These are phyloP conservation scores for Sebastolobus altivelis DNA, from an alignment of 2,797 vertebrate species.

Conservation along the genomic window DNA sequence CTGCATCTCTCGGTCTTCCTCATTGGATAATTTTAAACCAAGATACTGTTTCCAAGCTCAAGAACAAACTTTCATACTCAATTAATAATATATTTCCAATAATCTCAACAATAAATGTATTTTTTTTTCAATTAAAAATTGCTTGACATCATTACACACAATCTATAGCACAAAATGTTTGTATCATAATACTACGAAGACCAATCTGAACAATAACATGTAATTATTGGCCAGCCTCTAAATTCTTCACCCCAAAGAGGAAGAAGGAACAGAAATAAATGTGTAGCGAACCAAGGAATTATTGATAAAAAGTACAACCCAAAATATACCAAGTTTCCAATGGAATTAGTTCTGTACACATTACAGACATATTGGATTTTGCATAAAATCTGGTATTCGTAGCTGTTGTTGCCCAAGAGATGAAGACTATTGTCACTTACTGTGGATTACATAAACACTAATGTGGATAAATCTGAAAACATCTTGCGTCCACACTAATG, in stretches of 20 bases:
- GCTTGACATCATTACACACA: background rate
- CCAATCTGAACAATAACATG: background rate
- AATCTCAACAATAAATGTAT: background rate
- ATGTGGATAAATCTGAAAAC: background rate
- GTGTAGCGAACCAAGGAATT: background rate
- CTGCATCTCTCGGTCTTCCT: background rate
- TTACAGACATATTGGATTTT: no score
- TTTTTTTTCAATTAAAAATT: background rate
- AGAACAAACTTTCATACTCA: background rate
- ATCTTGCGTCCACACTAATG: background rate
- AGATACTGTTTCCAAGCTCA: background rate
- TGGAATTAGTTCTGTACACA: no score
- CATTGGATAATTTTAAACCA: background rate
- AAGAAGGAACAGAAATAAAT: background rate
- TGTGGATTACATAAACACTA: background rate
- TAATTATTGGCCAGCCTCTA: background rate
- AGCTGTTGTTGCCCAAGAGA: no score
- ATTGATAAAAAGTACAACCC: no score
- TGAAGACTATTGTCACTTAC: background rate
- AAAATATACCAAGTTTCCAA: no score
- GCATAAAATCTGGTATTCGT: no score
- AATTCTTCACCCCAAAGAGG: background rate
- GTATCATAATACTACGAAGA: background rate
- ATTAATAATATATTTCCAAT: background rate
- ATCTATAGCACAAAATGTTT: background rate